A percentile compares a stretch with the other conserved stretches of the same genome.
These are phyloP conservation scores for Cariama cristata DNA, from an alignment of 2,113 vertebrate species.

Conservation along the genomic window DNA sequence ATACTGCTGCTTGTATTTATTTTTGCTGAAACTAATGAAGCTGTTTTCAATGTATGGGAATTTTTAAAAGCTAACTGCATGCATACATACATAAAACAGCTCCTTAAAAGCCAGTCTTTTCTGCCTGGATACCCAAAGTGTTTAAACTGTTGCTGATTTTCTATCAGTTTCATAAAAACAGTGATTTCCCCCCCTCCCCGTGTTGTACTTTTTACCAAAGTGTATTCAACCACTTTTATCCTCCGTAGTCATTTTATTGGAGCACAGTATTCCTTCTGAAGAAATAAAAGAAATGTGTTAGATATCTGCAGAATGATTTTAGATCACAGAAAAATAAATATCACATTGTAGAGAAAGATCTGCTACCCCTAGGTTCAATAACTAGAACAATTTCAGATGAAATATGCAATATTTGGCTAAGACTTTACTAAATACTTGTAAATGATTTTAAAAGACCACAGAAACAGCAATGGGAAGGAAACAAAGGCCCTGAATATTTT, in stretches of 20 bases:
- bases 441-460: slow-evolving; percentile 2
- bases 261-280: slow-evolving; percentile 5
- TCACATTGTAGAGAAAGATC: not conserved
- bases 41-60: not conserved
- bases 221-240: not conserved
- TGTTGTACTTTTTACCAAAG: not conserved
- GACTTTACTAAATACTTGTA: not conserved
- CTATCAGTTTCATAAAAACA: not conserved
- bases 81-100: not conserved
- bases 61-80: not conserved
- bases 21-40: not conserved
- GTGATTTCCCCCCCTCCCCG: too few species aligned
- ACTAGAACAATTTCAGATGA: not conserved
- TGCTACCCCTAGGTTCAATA: not conserved
- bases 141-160: not conserved
- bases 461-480: slow-evolving; percentile 28
- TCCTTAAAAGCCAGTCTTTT: not conserved
- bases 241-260: not conserved
- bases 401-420: not conserved
- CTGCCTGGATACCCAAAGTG: not conserved
- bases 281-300: not conserved
- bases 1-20: not conserved
- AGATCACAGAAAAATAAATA: not conserved
- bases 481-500: not conserved
- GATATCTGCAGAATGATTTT: not conserved